phyloP scores from a whole-genome alignment of 2,113 vertebrate species.

The Antennarius striatus region DNA sequence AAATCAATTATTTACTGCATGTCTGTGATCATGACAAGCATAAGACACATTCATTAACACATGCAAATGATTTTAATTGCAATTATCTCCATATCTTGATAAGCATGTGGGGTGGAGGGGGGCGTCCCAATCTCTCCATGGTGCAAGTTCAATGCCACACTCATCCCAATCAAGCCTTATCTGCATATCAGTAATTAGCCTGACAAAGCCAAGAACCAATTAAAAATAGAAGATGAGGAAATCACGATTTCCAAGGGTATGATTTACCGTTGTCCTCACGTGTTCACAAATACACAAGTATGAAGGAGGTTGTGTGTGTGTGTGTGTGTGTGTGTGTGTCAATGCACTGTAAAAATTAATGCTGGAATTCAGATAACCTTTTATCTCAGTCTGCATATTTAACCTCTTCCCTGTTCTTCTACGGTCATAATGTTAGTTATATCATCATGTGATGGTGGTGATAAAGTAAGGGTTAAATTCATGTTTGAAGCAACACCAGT shows the following conservation, averaged over 20 bases:
- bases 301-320: neutral
- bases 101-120: slow-evolving; percentile 57
- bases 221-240: slow-evolving; percentile 8
- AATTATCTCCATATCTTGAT: slow-evolving; percentile 77
- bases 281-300: neutral
- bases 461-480: no score
- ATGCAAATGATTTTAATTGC: slow-evolving; percentile 78
- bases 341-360: no score
- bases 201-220: slow-evolving; percentile 72
- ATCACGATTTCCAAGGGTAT: slow-evolving; percentile 17
- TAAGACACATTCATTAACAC: slow-evolving; percentile 74
- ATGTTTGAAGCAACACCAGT: no score
- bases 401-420: no score
- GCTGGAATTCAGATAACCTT: neutral
- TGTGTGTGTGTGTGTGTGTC: no score
- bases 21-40: slow-evolving; percentile 59
- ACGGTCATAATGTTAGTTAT: no score
- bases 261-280: neutral
- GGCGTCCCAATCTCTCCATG: slow-evolving; percentile 54
- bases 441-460: no score
- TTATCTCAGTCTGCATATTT: neutral
- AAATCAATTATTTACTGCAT: slow-evolving; percentile 68
- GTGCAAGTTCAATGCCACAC: slow-evolving; percentile 59
- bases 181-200: slow-evolving; percentile 76
- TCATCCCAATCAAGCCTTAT: slow-evolving; percentile 73